These are phyloP conservation scores for Vanessa tameamea DNA, from an alignment of 1,140 invertebrate species.

Conservation along the genomic window DNA sequence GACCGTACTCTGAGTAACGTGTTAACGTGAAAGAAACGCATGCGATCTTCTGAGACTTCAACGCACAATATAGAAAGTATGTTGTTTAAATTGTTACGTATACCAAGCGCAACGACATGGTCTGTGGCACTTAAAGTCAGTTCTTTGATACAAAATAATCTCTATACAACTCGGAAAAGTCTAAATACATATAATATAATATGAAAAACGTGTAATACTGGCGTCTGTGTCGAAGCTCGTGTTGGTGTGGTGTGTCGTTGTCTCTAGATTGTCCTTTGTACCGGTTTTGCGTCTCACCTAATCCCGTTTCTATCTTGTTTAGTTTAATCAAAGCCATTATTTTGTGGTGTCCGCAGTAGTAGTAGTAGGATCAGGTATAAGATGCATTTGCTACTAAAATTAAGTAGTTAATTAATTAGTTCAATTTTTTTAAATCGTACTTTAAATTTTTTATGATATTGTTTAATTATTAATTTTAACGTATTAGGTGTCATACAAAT, in stretches of 20 bases:
- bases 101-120: conserved; percentile 41
- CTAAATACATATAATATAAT: conserved; percentile 41
- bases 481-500: not conserved
- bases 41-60: conserved; percentile 32
- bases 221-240: conserved; percentile 50
- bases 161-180: conserved; percentile 49
- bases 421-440: not conserved
- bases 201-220: conserved; percentile 40
- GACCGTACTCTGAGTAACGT: conserved; percentile 26
- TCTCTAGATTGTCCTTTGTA: conserved; percentile 46
- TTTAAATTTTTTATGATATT: not conserved
- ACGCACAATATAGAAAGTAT: conserved; percentile 46
- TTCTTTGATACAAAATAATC: conserved; percentile 47
- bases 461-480: not conserved
- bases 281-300: not conserved
- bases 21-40: conserved; percentile 34
- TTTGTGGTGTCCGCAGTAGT: not conserved
- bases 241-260: conserved; percentile 54
- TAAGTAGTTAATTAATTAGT: too few relatives aligned
- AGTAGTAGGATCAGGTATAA: conserved; percentile 5
- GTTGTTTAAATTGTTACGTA: conserved; percentile 38
- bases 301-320: not conserved
- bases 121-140: conserved; percentile 51
- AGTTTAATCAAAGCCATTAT: not conserved
- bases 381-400: conserved; percentile 20